A percentile compares a stretch with the other conserved stretches of the same genome.
phyloP scores from a whole-genome alignment of 1,140 invertebrate genomes.

The Papilio machaon region DNA sequence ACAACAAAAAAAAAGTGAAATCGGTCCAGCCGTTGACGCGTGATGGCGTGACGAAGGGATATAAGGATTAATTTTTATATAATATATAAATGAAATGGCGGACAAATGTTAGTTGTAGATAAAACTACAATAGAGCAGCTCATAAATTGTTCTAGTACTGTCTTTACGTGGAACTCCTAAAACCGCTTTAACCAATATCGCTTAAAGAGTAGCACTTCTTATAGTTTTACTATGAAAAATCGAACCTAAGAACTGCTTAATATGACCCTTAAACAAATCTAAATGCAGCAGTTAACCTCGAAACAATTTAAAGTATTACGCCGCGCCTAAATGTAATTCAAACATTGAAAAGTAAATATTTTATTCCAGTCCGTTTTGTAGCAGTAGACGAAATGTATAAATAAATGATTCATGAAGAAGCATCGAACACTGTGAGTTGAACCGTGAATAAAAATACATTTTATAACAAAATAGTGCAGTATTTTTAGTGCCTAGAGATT shows the following conservation, averaged over 20 bases:
- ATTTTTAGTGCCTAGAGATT: constrained; percentile 16
- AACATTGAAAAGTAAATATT: constrained; percentile 1
- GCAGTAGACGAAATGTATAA: neutral
- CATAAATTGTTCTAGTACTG: too few relatives aligned
- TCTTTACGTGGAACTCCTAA: too few relatives aligned
- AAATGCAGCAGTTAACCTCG: neutral
- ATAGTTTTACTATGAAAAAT: too few relatives aligned
- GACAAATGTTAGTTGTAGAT: too few relatives aligned
- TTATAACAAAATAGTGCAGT: constrained; percentile 22
- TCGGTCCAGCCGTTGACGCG: too few relatives aligned
- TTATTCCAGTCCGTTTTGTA: constrained; percentile 7
- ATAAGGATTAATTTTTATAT: too few relatives aligned
- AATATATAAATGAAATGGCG: too few relatives aligned
- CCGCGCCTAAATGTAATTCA: neutral
- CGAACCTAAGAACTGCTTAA: neutral
- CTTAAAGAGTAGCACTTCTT: too few relatives aligned
- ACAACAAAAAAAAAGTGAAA: too few relatives aligned
- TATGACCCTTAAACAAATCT: neutral
- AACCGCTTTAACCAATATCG: too few relatives aligned
- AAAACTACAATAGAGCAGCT: too few relatives aligned
- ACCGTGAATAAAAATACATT: constrained; percentile 13
- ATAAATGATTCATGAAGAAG: constrained; percentile 26
- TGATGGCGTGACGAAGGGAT: too few relatives aligned
- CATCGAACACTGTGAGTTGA: constrained; percentile 12
- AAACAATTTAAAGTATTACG: neutral